Base-by-base conservation (phyloP, 2,797 vertebrate species). In the Tinamus major region DNA sequence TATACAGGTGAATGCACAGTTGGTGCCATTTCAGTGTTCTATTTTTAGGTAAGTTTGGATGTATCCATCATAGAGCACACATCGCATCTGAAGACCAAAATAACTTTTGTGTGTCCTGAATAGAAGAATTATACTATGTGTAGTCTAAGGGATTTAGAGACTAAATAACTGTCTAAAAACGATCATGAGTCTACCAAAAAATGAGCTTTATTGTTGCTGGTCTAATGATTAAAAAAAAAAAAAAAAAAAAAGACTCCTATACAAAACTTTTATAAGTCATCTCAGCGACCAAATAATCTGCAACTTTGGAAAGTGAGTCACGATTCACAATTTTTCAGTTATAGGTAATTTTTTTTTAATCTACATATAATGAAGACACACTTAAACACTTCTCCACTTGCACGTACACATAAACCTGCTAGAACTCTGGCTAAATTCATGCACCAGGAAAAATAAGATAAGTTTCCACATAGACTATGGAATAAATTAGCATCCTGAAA, bases 361-460 rank as follows among this genome's bases (percentile, higher is more conserved):
- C 7, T 68, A 81, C 23, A 51, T 51, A 44, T 8, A 80, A 78
- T 19, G 76, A 90, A 84, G 33, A 9, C 26, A 84, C n/a, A n/a
- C 6, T 55, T 71, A 55, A 92, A 87, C 15, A 68, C n/a, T 42
- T 75, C 41, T 83, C 65, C 79, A 93, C 27, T n/a, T 75, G 74
- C 9, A 39, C n/a, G 59, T 29, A 88, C 44, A 88, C 21, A 69
- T 9, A 71, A 42, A 46, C 29, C 23, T 0, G 12, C 12, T 41
- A 92, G 51, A 39, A 33, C 39, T 85, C 65, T 46, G 29, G 4
- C 3, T 41, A 68, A 83, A 10, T 67, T 86, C 14, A 55, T 9
- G 56, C 6, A 75, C 29, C 35, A n/a, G n/a, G 15, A 81, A 94
- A 91, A 94, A 37, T 4, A 81, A n/a, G 16, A 10, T 1, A 18